These are phyloP conservation scores for Gymnocephalus cernua DNA, from an alignment of 2,113 vertebrate genomes.

Conservation along the genomic window DNA sequence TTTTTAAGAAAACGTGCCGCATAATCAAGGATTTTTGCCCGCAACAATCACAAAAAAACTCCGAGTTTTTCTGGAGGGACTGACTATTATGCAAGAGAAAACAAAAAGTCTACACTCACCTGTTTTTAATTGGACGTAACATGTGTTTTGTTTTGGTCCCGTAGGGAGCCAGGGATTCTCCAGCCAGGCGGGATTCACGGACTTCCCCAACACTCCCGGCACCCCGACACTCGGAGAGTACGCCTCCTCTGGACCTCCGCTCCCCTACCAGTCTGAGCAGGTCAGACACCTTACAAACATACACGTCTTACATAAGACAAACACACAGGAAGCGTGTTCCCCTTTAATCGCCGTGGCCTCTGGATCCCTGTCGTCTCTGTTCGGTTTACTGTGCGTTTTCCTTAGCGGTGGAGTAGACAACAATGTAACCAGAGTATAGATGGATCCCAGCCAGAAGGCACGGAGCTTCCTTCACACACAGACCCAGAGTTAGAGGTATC, in stretches of 20 bases:
- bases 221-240: slow-evolving; percentile 90
- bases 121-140: slow-evolving; percentile 9
- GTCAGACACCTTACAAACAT: slow-evolving; percentile 31
- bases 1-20: too few species aligned
- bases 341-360: background rate
- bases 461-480: background rate
- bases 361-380: background rate
- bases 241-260: slow-evolving; percentile 83
- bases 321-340: background rate
- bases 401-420: background rate
- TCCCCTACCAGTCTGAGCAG: slow-evolving; percentile 90
- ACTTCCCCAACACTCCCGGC: slow-evolving; percentile 88
- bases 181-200: slow-evolving; percentile 87
- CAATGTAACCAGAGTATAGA: slow-evolving; percentile 16
- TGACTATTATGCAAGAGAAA: background rate
- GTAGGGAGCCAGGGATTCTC: slow-evolving; percentile 88
- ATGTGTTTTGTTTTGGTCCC: slow-evolving; percentile 1
- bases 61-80: too few species aligned
- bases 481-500: background rate
- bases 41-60: too few species aligned
- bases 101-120: background rate
- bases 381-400: background rate
- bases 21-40: too few species aligned
- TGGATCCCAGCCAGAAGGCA: background rate
- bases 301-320: background rate